Conservation (phyloP, 92 coral and sea anemone genomes). For the Paragorgia papillata region DNA sequence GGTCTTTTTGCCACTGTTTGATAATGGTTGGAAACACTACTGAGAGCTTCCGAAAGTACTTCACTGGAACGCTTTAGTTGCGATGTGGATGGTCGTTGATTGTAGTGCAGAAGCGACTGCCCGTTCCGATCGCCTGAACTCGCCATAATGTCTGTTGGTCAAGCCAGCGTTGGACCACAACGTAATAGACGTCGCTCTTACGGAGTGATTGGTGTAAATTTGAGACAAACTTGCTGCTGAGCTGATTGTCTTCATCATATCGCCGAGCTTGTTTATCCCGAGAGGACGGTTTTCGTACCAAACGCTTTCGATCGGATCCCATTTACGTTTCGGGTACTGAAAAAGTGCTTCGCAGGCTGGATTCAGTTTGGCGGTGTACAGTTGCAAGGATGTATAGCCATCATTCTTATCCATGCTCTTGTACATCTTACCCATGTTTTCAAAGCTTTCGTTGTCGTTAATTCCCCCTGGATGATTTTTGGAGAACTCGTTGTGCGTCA, state of each 20-base stretch:
- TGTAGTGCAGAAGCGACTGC: conserved; percentile 34
- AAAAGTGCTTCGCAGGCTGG: conserved; percentile 15
- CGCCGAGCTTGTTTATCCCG: conserved; percentile 16
- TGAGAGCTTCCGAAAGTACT: conserved; percentile 36
- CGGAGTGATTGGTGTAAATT: conserved; percentile 54
- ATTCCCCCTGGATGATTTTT: conserved; percentile 62
- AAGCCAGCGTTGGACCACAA: too few species aligned
- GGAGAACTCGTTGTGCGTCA: conserved; percentile 54
- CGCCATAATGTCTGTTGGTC: conserved; percentile 46
- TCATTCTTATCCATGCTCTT: conserved; percentile 41
- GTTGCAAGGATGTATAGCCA: conserved; percentile 47
- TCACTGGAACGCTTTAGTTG: conserved; percentile 45
- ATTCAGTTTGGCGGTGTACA: conserved; percentile 35
- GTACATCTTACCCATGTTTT: conserved; percentile 53
- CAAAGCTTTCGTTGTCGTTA: conserved; percentile 46
- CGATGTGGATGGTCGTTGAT: conserved; percentile 32
- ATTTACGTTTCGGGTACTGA: too few species aligned
- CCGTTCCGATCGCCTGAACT: conserved; percentile 47
- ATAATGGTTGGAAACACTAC: not conserved
- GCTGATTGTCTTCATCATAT: conserved; percentile 48
- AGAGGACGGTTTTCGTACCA: too few species aligned
- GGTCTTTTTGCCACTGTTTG: too few species aligned
- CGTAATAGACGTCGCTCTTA: conserved; percentile 56
- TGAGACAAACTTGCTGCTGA: conserved; percentile 29
- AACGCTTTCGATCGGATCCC: too few species aligned